Base-by-base conservation (phyloP, 2,888 invertebrate genomes). In the Heterodera filipjevi region DNA sequence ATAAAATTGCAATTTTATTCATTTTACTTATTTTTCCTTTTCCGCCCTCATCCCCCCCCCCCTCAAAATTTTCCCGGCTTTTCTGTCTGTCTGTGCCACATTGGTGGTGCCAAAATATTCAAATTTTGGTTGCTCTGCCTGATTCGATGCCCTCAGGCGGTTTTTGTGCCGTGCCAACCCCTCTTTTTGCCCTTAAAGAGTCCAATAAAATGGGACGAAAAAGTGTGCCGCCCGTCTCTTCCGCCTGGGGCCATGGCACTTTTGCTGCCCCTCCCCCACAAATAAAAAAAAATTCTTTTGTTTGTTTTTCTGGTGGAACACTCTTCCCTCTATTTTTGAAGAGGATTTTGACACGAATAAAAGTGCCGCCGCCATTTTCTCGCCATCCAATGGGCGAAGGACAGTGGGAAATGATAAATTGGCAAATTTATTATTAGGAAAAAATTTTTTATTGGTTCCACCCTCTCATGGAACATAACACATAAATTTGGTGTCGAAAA, bases 291-390 rank as follows among this genome's bases (percentile, higher is more conserved):
- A 39, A 39, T 39, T 59, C n/a, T n/a, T 59, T 59, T 59, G 59
- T 59, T 59, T 59, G 59, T 59, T 59, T 59, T 59, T 27, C 27
- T n/a, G 0, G 5, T 3, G 27, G 59, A 59, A 59, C 59, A 3
- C n/a, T 10, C 39, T 10, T 39, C 39, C 39, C 39, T 39, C 10
- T 39, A 6, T 49, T 59, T 59, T 59, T 59, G 59, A 22, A 59
- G 59, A 59, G 59, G 22, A 59, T 59, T 59, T 59, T 59, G 59
- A 27, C 59, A 59, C 59, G 59, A 59, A 59, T 22, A 59, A 59
- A 59, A 8, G 59, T 59, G 59, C 59, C 59, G 6, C 27, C 59
- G n/a, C n/a, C n/a, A 44, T 53, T 53, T 14, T 53, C 22, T 53
- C 5, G 5, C 22, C 19, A 19, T 53, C n/a, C n/a, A n/a, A n/a